Evolutionary conservation across 2,113 vertebrate species (phyloP), one percentile per base, ranked within the genome.

Genomic region (Conger conger): DNA sequence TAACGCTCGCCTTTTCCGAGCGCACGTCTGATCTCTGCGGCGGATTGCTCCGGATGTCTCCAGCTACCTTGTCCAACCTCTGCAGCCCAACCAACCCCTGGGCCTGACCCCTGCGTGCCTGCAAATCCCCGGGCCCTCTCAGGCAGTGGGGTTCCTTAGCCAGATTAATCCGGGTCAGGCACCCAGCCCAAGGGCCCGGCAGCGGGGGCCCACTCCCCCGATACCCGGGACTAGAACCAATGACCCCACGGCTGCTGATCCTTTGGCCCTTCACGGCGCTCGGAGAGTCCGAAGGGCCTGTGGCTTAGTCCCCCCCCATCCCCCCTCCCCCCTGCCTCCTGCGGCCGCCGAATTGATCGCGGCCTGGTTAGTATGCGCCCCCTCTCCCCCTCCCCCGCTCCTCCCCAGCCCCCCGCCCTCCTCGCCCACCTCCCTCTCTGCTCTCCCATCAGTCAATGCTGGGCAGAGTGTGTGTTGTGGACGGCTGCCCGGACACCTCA

Each of bases 401-500:
- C 35, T 40, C 73, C 82, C 42, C 85, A 83, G 33, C 82, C 82
- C 73, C 42, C 79, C 80, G 40, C 82, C 86, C 88, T 87, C 90
- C 87, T 50, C 82, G 42, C 82, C 82, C 73, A 45, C 79, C 80
- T 40, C 82, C 86, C 88, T 87, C 90, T 87, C 91, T 91, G 92
- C 92, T 92, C 93, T 93, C 90, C 93, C 94, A 96, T 96, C 94
- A 94, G 94, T 96, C 94, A 95, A 93, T 87, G 90, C 92, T 91
- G 91, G 91, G 93, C 92, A 93, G 92, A 91, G 92, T 93, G 92
- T 93, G 93, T 93, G 94, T 94, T 95, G 94, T 95, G 94, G 95
- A 94, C 94, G 93, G 94, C 95, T 95, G 93, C 93, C 95, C 92
- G 90, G 94, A 95, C 92, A 91, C 93, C 94, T 95, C 94, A 96